Conservation (phyloP, 1,140 invertebrate genomes). For the Oncopeltus fasciatus region DNA sequence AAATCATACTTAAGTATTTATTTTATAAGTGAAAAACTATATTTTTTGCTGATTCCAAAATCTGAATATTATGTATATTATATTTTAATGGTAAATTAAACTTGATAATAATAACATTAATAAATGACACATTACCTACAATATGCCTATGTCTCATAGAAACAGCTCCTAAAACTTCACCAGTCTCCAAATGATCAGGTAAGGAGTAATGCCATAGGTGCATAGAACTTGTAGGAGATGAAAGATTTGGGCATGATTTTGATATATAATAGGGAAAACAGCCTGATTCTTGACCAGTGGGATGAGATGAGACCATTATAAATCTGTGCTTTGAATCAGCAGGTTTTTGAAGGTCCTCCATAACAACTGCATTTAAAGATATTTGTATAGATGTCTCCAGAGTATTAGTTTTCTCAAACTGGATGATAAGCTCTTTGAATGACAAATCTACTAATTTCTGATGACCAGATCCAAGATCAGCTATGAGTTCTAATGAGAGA, state of each 20-base stretch:
- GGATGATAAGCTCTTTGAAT: conserved; percentile 64
- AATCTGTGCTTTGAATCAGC: conserved; percentile 60
- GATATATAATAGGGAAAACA: conserved; percentile 39
- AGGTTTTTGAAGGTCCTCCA: conserved; percentile 74
- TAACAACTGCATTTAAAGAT: conserved; percentile 62
- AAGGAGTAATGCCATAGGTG: conserved; percentile 28
- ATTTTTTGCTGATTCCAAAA: too few species aligned
- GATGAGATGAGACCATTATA: conserved; percentile 58
- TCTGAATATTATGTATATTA: too few species aligned
- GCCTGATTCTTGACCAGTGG: conserved; percentile 28
- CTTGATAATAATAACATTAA: too few species aligned
- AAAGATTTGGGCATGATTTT: conserved; percentile 68
- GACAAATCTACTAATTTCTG: conserved; percentile 63
- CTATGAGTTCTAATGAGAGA: conserved; percentile 54
- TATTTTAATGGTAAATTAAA: too few species aligned
- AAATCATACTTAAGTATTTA: too few species aligned
- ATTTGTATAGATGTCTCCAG: conserved; percentile 58
- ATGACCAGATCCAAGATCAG: conserved; percentile 44
- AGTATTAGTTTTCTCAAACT: conserved; percentile 47
- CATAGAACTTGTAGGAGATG: conserved; percentile 17
- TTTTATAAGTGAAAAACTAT: too few species aligned
- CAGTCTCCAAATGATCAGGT: conserved; percentile 51
- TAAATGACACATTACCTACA: too few species aligned
- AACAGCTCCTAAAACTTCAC: conserved; percentile 31
- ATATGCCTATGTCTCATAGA: conserved; percentile 14